Conservation (phyloP, 1,140 invertebrate genomes). For the Octopus bimaculoides region DNA sequence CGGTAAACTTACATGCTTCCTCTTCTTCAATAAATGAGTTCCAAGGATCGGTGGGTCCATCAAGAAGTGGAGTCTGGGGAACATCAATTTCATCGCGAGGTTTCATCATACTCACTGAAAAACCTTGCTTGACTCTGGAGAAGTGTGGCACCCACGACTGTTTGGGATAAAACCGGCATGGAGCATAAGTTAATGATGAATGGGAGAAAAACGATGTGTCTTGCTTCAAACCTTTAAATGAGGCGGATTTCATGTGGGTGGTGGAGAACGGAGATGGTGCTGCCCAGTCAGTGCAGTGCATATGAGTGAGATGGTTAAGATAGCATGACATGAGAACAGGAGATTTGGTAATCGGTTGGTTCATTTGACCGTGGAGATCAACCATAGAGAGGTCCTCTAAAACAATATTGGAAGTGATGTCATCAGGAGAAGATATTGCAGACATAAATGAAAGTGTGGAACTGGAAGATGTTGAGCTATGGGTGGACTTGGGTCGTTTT, state of each 20-base stretch:
- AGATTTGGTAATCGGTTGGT: conserved; percentile 85
- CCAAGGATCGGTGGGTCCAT: conserved; percentile 10
- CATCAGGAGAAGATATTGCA: conserved; percentile 79
- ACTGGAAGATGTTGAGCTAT: conserved; percentile 29
- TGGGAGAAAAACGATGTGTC: conserved; percentile 46
- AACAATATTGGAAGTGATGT: conserved; percentile 23
- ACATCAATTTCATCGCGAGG: conserved; percentile 24
- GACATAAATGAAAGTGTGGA: conserved; percentile 78
- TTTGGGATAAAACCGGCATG: conserved; percentile 23
- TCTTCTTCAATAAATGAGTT: neutral
- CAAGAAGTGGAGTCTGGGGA: conserved; percentile 14
- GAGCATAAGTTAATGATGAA: conserved; percentile 33
- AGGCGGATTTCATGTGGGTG: conserved; percentile 17
- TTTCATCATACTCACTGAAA: conserved; percentile 58
- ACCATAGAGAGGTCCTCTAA: conserved; percentile 66
- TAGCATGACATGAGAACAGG: conserved; percentile 93
- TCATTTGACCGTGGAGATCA: conserved; percentile 92
- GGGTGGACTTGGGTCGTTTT: conserved; percentile 21
- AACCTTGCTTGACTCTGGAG: conserved; percentile 44
- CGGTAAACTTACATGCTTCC: neutral
- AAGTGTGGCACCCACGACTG: conserved; percentile 47
- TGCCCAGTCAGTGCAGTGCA: conserved; percentile 60
- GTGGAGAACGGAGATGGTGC: conserved; percentile 40
- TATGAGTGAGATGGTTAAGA: conserved; percentile 86
- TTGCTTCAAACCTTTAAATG: conserved; percentile 25